Conservation (phyloP, 2,113 vertebrate species). For the Pterocles gutturalis region DNA sequence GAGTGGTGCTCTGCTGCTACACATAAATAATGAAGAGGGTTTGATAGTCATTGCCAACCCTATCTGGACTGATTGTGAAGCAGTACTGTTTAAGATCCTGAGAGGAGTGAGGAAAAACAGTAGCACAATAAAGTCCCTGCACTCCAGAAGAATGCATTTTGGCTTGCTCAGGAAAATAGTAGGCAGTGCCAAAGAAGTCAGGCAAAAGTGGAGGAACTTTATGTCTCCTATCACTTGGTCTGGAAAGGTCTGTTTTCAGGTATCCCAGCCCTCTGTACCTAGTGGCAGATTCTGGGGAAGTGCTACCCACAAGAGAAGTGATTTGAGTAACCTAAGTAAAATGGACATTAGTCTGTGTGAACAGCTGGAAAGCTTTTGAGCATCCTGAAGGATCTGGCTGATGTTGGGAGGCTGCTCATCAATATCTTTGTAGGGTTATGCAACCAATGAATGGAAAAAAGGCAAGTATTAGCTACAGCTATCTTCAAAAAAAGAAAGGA, state of each 20-base stretch:
- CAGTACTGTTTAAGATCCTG: neutral
- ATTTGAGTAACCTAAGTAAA: neutral
- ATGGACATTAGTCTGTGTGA: neutral
- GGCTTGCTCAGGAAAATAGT: neutral
- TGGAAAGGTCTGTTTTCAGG: neutral
- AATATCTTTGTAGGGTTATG: neutral
- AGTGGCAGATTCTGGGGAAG: neutral
- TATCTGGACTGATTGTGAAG: neutral
- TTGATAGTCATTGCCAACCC: neutral
- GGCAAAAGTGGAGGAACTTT: neutral
- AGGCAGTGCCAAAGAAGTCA: neutral
- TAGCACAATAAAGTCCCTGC: neutral
- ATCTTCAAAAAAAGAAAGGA: neutral
- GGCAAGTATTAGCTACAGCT: rapidly evolving
- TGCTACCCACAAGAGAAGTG: neutral
- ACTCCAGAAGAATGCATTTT: neutral
- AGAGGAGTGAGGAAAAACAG: neutral
- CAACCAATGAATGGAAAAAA: neutral
- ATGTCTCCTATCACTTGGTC: neutral
- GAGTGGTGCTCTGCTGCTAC: neutral
- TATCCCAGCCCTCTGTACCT: neutral
- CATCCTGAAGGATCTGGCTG: neutral
- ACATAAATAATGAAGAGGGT: neutral
- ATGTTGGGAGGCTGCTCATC: neutral
- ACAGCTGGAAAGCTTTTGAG: rapidly evolving